Evolutionary conservation across 2,888 invertebrate genomes (phyloP).

Genomic region (Bhutanitis thaidina): DNA sequence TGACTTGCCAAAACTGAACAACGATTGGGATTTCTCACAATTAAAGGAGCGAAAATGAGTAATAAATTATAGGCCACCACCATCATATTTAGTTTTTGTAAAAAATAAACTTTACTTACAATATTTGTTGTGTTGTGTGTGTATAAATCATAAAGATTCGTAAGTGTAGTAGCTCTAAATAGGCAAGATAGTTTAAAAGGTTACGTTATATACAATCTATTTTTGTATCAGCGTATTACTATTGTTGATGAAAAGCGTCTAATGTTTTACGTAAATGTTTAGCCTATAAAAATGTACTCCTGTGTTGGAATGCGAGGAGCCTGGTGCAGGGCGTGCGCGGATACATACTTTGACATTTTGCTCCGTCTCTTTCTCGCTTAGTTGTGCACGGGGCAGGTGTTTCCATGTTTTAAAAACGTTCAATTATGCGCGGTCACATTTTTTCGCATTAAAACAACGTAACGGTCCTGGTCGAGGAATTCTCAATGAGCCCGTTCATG

Average conservation of each 20-base stretch:
- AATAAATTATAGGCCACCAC: background rate
- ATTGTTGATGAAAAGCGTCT: slow-evolving; percentile 1
- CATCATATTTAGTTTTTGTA: background rate
- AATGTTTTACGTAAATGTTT: slow-evolving; percentile 27
- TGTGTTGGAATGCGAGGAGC: slow-evolving; percentile 43
- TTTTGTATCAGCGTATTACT: background rate
- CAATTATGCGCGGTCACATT: slow-evolving; percentile 34
- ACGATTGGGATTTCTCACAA: slow-evolving; percentile 11
- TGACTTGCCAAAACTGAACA: slow-evolving; percentile 45
- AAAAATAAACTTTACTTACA: too few relatives aligned
- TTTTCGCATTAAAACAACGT: slow-evolving; percentile 52
- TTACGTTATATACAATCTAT: slow-evolving; percentile 14
- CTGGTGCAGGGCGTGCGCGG: slow-evolving; percentile 40
- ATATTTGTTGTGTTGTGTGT: too few relatives aligned
- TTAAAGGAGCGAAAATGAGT: slow-evolving; percentile 7
- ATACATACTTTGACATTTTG: slow-evolving; percentile 65
- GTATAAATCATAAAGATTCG: background rate
- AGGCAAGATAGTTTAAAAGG: background rate
- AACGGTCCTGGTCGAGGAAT: slow-evolving; percentile 43
- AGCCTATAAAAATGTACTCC: slow-evolving; percentile 68
- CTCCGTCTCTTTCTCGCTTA: slow-evolving; percentile 31
- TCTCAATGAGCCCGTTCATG: slow-evolving; percentile 54
- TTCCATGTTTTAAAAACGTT: slow-evolving; percentile 29
- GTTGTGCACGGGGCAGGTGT: slow-evolving; percentile 53
- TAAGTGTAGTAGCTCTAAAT: slow-evolving; percentile 5